A percentile compares a stretch with the other conserved stretches of the same genome.
phyloP scores from a whole-genome alignment of 2,888 invertebrate species.

The Hypomecis atomaria region DNA sequence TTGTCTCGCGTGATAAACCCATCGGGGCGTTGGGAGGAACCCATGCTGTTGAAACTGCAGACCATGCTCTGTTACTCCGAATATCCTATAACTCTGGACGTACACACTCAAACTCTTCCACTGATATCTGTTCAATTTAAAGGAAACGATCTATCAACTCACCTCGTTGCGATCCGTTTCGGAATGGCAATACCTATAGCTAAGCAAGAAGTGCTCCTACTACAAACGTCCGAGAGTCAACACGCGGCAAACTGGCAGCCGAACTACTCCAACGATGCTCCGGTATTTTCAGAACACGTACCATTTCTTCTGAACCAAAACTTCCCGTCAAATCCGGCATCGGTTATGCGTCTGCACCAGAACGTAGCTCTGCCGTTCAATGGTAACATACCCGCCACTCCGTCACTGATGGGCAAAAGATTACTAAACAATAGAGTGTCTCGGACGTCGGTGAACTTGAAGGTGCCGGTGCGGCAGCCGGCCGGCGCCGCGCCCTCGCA shows the following conservation, averaged over 20 bases:
- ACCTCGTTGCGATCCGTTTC: slow-evolving; percentile 73
- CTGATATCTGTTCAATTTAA: slow-evolving; percentile 78
- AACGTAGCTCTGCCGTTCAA: slow-evolving; percentile 67
- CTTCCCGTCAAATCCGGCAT: slow-evolving; percentile 75
- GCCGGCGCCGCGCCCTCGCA: slow-evolving; percentile 37
- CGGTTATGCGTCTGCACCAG: slow-evolving; percentile 74
- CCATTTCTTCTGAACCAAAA: slow-evolving; percentile 75
- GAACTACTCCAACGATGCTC: slow-evolving; percentile 56
- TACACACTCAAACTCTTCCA: slow-evolving; percentile 66
- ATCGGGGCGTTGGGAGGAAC: slow-evolving; percentile 82
- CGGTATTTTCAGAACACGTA: slow-evolving; percentile 69
- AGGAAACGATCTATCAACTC: slow-evolving; percentile 77
- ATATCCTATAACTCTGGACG: slow-evolving; percentile 67
- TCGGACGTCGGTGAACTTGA: slow-evolving; percentile 67
- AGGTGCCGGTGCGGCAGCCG: slow-evolving; percentile 68
- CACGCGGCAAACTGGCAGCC: slow-evolving; percentile 63
- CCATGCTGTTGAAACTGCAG: slow-evolving; percentile 70
- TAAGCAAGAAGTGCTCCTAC: slow-evolving; percentile 75
- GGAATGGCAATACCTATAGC: slow-evolving; percentile 74
- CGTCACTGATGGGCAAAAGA: slow-evolving; percentile 68
- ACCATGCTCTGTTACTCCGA: slow-evolving; percentile 75
- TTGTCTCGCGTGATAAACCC: slow-evolving; percentile 83
- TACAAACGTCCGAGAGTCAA: slow-evolving; percentile 55
- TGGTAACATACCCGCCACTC: slow-evolving; percentile 58
- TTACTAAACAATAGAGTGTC: slow-evolving; percentile 66